phyloP scores from a whole-genome alignment of 2,113 vertebrate species.

The Silurus meridionalis region DNA sequence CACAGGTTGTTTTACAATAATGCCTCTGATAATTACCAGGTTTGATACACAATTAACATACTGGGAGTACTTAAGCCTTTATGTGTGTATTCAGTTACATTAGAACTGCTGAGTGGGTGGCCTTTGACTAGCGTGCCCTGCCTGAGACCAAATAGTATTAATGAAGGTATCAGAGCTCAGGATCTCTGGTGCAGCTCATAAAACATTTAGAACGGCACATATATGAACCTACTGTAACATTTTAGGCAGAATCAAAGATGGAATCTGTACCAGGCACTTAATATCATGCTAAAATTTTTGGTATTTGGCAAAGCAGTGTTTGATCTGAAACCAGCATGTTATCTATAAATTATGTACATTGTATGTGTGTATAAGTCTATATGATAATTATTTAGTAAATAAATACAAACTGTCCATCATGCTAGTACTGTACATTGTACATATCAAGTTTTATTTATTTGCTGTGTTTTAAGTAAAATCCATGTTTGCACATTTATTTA shows the following conservation, averaged over 20 bases:
- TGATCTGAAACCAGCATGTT: not conserved
- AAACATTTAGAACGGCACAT: slow-evolving; percentile 34
- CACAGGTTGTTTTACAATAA: slow-evolving; percentile 29
- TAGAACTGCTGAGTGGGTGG: slow-evolving; percentile 33
- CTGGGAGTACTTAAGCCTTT: slow-evolving; percentile 22
- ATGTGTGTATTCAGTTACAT: slow-evolving; percentile 46
- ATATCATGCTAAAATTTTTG: not conserved
- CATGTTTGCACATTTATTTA: not conserved
- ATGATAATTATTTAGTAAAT: no score
- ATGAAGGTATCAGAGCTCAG: slow-evolving; percentile 35
- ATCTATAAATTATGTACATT: no score
- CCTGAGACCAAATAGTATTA: slow-evolving; percentile 34
- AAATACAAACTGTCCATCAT: not conserved
- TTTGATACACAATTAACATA: slow-evolving; percentile 53
- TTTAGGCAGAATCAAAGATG: not conserved
- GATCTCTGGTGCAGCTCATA: slow-evolving; percentile 22
- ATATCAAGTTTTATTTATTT: not conserved
- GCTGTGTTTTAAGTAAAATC: not conserved
- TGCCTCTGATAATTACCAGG: slow-evolving; percentile 35
- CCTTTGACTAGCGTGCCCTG: slow-evolving; percentile 30
- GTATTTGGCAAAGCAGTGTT: not conserved
- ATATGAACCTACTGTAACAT: slow-evolving; percentile 27
- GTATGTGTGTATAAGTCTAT: no score
- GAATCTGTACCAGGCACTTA: not conserved
- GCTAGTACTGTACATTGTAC: not conserved